Base-by-base conservation (phyloP, 2,888 invertebrate species). In the Epirrita christyi region DNA sequence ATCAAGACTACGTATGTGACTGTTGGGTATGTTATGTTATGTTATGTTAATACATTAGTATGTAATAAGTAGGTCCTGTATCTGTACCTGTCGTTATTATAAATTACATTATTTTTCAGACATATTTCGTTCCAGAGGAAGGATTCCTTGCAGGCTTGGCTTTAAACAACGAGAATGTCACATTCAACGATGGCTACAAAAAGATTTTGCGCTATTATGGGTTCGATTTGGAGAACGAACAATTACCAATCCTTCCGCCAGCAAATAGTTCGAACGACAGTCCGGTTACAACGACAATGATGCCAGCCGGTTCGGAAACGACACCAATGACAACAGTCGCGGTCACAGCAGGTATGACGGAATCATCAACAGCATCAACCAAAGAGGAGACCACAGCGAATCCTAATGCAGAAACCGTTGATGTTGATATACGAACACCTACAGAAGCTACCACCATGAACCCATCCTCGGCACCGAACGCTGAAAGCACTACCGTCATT, bases 111-210 rank as follows among this genome's bases (percentile, higher is more conserved):
- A 53, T 14, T 43, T 90, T 88, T 59, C 92, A 96, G 97, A 97
- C 96, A 47, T 97, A 97, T 78, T 96, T 97, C 73, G 95, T 96
- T 59, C 95, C 96, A 13, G 94, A 95, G 71, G 96, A 97, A 76
- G 97, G 97, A 37, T 97, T 97, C 64, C 89, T 97, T 1, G 96
- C 96, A 10, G 97, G 97, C 0, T 85, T 97, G 57, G 96, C 96
- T 7, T 88, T 97, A 38, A 97, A 95, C 81, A 95, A 95, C 62
- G 96, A 95, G 72, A 96, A 96, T 75, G 95, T 96, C 0, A 95
- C 94, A 5, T 93, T 97, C 44, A 94, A 94, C 36, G 92, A 94
- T n/a, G 94, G 94, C 62, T 97, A 96, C 75, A 95, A 95, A 80
- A 93, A 94, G 36, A 92, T 96, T 46, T 80, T 97, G 34, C 92